Percentiles rank a stretch among this genome's conserved stretches.
Evolutionary conservation across 2,797 vertebrate genomes (phyloP).

Genomic region (Catostomus latipinnis): DNA sequence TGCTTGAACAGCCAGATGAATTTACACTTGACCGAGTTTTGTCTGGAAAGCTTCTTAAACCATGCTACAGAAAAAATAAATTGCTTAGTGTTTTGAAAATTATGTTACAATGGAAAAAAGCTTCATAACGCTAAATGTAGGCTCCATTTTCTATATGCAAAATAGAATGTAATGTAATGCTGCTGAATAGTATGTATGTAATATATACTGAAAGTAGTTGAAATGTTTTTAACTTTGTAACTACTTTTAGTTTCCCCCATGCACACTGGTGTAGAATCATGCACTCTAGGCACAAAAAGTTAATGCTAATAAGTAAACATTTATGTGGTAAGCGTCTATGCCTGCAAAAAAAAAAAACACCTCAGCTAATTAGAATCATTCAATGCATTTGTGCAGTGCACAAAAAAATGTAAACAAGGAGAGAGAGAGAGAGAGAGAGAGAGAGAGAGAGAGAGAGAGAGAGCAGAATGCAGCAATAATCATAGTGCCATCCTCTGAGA

Average conservation of each 20-base stretch:
- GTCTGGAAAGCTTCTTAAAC: too few species aligned
- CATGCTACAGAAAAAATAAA: too few species aligned
- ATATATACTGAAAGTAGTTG: neutral
- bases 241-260: neutral
- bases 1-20: too few species aligned
- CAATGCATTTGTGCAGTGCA: slow-evolving; percentile 53
- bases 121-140: too few species aligned
- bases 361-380: slow-evolving; percentile 54
- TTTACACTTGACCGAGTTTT: too few species aligned
- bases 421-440: neutral
- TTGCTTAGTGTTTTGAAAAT: too few species aligned
- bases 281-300: slow-evolving; percentile 37
- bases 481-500: slow-evolving; percentile 67
- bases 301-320: slow-evolving; percentile 47
- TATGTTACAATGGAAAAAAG: too few species aligned
- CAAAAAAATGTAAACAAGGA: slow-evolving; percentile 54
- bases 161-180: too few species aligned
- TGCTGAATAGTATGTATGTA: too few species aligned
- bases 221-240: neutral
- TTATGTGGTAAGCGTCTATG: slow-evolving; percentile 34
- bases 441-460: slow-evolving; percentile 41
- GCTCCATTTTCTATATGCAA: too few species aligned
- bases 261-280: slow-evolving; percentile 6
- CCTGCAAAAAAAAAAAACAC: slow-evolving; percentile 37
- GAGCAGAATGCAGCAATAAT: slow-evolving; percentile 43